Evolutionary conservation across 2,888 invertebrate species (phyloP).

Genomic region (Tineola bisselliella): DNA sequence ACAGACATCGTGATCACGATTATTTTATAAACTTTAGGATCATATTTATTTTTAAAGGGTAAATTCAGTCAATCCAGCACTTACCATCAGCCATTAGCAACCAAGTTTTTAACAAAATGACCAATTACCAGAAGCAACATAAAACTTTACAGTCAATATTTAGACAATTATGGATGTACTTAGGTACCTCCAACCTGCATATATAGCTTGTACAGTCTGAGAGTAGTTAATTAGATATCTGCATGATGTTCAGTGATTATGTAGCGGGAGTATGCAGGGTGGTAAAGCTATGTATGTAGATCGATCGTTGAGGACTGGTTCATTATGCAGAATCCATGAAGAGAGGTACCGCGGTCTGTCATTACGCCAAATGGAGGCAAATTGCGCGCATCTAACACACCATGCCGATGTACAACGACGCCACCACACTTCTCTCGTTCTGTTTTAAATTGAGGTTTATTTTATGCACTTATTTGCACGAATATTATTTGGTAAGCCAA

Average conservation of each 20-base stretch:
- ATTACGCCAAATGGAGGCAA: constrained; percentile 64
- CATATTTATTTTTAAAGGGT: too few species aligned
- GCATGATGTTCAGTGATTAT: not conserved
- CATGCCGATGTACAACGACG: constrained; percentile 21
- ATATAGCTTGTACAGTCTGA: not conserved
- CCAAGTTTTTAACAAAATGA: too few species aligned
- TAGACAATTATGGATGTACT: not conserved
- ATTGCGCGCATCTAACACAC: constrained; percentile 63
- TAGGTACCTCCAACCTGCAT: not conserved
- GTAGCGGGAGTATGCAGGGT: not conserved
- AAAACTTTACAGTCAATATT: not conserved
- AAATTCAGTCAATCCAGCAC: too few species aligned
- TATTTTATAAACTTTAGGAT: too few species aligned
- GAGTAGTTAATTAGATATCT: not conserved
- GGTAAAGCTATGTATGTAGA: constrained; percentile 21
- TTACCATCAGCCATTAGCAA: too few species aligned
- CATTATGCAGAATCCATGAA: constrained; percentile 57
- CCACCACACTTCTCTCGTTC: not conserved
- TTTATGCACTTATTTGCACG: not conserved
- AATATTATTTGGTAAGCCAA: too few species aligned
- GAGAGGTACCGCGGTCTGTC: constrained; percentile 46
- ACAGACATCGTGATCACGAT: too few species aligned
- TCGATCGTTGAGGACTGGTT: constrained; percentile 54
- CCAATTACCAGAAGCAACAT: not conserved
- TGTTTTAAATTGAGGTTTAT: not conserved